phyloP scores from a whole-genome alignment of 53 echinoderm and acorn worm genomes.

The Astropecten irregularis region DNA sequence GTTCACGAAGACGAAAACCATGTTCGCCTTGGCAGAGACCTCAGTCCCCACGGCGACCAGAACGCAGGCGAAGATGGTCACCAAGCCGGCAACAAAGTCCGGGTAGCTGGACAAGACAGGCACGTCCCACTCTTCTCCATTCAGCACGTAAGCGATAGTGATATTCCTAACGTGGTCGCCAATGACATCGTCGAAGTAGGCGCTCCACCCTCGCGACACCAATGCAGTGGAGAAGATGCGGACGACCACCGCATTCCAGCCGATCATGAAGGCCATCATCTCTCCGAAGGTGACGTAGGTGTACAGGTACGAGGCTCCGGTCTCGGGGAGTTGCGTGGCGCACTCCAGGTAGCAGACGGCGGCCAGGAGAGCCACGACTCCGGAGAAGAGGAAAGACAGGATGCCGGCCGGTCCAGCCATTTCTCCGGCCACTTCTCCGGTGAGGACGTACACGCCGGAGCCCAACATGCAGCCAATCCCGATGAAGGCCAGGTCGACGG shows the following conservation, averaged over 20 bases:
- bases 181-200: constrained; percentile 76
- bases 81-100: constrained; percentile 67
- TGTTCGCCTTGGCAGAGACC: constrained; percentile 63
- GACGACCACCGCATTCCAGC: constrained; percentile 79
- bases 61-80: constrained; percentile 48
- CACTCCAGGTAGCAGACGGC: constrained; percentile 78
- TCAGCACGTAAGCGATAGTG: constrained; percentile 57
- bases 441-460: constrained; percentile 71
- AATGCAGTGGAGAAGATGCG: constrained; percentile 63
- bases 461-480: constrained; percentile 79
- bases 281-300: constrained; percentile 75
- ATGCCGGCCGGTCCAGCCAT: constrained; percentile 70
- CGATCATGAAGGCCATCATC: constrained; percentile 76
- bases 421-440: constrained; percentile 69
- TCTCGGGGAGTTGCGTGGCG: constrained; percentile 66
- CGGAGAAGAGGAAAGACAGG: constrained; percentile 56
- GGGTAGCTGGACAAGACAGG: constrained; percentile 66
- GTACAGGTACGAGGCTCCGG: constrained; percentile 76
- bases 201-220: constrained; percentile 84
- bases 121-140: constrained; percentile 53
- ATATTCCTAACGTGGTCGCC: constrained; percentile 57
- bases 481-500: constrained; percentile 64
- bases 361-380: constrained; percentile 61
- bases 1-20: constrained; percentile 68
- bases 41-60: constrained; percentile 62